Conservation (phyloP, 2,888 invertebrate genomes). For the Synanthedon formicaeformis region DNA sequence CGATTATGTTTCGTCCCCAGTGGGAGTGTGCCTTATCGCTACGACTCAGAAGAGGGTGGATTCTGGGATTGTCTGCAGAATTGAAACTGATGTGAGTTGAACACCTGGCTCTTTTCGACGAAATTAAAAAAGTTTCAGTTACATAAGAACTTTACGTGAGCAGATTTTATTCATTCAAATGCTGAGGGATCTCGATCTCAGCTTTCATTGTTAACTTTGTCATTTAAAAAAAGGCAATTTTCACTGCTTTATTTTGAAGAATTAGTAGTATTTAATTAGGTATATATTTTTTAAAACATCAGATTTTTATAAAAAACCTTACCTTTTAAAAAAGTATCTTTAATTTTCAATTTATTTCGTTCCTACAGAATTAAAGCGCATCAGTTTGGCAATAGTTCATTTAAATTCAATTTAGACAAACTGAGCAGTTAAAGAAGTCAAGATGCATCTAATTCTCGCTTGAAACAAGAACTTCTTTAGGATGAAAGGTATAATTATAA, state of each 20-base stretch:
- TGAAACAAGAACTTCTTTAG: too few relatives aligned
- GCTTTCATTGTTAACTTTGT: conserved; percentile 60
- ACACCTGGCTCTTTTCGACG: conserved; percentile 59
- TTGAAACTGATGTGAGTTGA: conserved; percentile 36
- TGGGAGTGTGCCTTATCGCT: conserved; percentile 30
- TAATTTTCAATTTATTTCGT: too few relatives aligned
- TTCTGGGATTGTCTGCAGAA: conserved; percentile 29
- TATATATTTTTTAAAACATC: too few relatives aligned
- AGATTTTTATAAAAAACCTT: too few relatives aligned
- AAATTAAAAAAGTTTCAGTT: conserved; percentile 67
- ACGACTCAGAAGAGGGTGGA: conserved; percentile 21
- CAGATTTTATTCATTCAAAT: conserved; percentile 60
- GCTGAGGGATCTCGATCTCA: conserved; percentile 52
- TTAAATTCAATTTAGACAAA: too few relatives aligned
- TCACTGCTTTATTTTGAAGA: conserved; percentile 19
- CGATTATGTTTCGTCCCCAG: conserved; percentile 30
- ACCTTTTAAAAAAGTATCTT: too few relatives aligned
- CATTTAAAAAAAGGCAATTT: conserved; percentile 49
- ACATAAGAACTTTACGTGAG: conserved; percentile 34
- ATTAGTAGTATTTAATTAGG: too few relatives aligned
- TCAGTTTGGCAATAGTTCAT: too few relatives aligned
- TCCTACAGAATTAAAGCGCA: too few relatives aligned
- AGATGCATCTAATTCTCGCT: too few relatives aligned
- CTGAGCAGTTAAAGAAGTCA: too few relatives aligned
- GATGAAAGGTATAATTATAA: too few relatives aligned